Base-by-base conservation (phyloP, 2,888 invertebrate genomes). In the Therioaphis trifolii region DNA sequence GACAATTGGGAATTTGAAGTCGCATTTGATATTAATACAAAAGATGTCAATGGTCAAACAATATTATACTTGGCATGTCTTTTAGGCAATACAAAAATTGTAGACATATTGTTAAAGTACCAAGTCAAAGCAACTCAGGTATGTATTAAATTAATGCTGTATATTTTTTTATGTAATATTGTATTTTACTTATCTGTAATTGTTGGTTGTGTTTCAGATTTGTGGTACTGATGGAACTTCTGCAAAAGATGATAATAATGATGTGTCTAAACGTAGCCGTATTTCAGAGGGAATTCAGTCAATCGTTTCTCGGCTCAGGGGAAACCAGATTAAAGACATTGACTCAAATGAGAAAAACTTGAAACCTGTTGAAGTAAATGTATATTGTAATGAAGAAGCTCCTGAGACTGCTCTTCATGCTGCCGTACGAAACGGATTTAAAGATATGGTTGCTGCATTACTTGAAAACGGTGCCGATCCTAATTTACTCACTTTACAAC, bases 1-100 rank as follows among this genome's bases (percentile, higher is more conserved):
- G 94, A 94, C 24, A 91, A 93, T 82, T 94, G 93, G 91, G 95
- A 95, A 88, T 98, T 96, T 90, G 91, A 92, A 35, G 92, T 95
- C 89, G 93, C 97, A n/a, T 96, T 97, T 88, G 97, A 98, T 89
- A 92, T 98, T 74, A 99, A 99, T 89, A 93, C 94, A 68, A 92
- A 94, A 86, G 97, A 97, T 89, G 95, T 94, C 4, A 94, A 95
- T 43, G 96, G 96, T 0, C 96, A 97, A 89, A 97, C 94, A 85
- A 93, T 97, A 79, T 90, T 99, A 15, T 97, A 97, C 89, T 92
- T 97, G 85, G 96, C 98, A 15, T 94, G 96, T 88, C 92, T 94
- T 85, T 91, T 95, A 82, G 96, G 96, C 27, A 95, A 96, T 88
- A 90, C 92, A 85, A 92, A 93, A 85, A 91, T 97, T 76, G 93